Evolutionary conservation across 2,113 vertebrate species (phyloP).

Genomic region (Halcyon senegalensis): DNA sequence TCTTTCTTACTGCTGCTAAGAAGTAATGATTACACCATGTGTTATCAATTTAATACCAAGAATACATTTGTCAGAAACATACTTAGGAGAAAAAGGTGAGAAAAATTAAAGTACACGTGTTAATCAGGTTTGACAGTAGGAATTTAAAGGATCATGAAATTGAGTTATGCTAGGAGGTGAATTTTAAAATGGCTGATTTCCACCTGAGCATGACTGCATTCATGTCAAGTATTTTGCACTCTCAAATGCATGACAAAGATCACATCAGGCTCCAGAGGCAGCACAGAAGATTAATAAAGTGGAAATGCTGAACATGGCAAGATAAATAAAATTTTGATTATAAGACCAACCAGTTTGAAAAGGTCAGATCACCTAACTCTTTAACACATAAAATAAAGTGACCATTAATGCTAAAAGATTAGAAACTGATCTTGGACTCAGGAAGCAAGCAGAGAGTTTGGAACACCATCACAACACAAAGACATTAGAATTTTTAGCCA

Average conservation of each 20-base stretch:
- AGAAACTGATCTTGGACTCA: background rate
- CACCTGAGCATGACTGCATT: background rate
- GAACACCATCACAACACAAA: background rate
- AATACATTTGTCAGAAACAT: background rate
- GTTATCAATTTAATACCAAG: background rate
- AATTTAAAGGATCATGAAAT: conserved; percentile 34
- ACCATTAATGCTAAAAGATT: background rate
- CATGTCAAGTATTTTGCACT: background rate
- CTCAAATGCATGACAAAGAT: background rate
- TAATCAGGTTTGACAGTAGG: background rate
- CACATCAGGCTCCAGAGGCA: background rate
- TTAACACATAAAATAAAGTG: background rate
- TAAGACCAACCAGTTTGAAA: background rate
- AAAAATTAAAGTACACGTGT: conserved; percentile 34
- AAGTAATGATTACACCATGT: background rate
- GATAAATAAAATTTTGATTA: background rate
- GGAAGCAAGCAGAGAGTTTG: background rate
- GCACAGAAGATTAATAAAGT: background rate
- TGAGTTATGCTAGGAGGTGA: conserved; percentile 1
- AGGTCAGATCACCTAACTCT: background rate
- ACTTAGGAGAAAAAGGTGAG: background rate
- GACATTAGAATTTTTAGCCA: background rate
- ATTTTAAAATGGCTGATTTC: conserved; percentile 29
- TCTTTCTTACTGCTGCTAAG: background rate
- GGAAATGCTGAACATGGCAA: conserved; percentile 20